These are phyloP conservation scores for Patiria miniata DNA, from an alignment of 35 echinoderm and acorn worm species.

Conservation along the genomic window DNA sequence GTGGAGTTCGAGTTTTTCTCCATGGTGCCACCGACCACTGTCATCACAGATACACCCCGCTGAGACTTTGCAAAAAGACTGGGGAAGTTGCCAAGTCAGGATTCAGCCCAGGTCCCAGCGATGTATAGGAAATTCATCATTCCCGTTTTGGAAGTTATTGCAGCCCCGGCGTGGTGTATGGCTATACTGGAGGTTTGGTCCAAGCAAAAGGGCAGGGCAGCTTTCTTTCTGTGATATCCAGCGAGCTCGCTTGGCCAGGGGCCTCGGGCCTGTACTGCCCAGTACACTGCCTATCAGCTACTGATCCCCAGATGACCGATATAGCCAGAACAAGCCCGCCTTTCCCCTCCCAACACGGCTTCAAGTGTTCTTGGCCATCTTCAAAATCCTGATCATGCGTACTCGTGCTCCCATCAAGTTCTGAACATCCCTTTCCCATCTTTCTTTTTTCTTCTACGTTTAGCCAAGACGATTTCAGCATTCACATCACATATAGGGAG, in stretches of 20 bases:
- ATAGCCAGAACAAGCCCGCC: background rate
- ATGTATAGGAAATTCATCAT: background rate
- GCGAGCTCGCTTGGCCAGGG: background rate
- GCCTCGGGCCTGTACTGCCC: background rate
- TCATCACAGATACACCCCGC: background rate
- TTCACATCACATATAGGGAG: background rate
- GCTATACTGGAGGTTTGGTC: background rate
- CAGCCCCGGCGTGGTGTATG: background rate
- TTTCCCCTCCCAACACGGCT: background rate
- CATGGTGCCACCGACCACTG: background rate
- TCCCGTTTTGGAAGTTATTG: background rate
- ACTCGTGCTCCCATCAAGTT: background rate
- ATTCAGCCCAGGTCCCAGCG: background rate
- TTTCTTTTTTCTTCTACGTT: background rate
- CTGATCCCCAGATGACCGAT: slow-evolving; percentile 1
- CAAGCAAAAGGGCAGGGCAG: background rate
- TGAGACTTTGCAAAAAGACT: background rate
- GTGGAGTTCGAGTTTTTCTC: slow-evolving; percentile 26
- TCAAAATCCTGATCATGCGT: background rate
- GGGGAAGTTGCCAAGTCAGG: slow-evolving; percentile 12
- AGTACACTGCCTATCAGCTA: slow-evolving; percentile 15
- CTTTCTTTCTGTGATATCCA: background rate
- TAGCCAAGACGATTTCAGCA: background rate
- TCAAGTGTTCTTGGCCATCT: slow-evolving; percentile 3
- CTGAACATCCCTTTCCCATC: background rate